Conservation (phyloP, 2,888 invertebrate genomes). For the Augochlorella aurata region DNA sequence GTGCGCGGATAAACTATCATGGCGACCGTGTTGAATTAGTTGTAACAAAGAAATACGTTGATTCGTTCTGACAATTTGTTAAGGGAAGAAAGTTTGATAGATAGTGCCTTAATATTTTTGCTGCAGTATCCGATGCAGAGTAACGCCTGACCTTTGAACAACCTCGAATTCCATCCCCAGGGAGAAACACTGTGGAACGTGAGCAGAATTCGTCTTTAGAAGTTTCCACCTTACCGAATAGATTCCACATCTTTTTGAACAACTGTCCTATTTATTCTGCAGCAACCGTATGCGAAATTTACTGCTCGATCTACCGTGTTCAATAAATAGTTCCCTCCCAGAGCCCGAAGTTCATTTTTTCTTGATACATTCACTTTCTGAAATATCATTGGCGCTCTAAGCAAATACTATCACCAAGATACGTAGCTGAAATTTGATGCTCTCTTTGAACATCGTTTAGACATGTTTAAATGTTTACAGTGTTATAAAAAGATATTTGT, state of each 20-base stretch:
- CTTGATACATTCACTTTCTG: no score
- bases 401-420: no score
- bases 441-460: no score
- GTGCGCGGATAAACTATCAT: no score
- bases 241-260: slow-evolving; percentile 18
- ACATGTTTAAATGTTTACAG: no score
- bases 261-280: slow-evolving; percentile 35
- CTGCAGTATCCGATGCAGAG: slow-evolving; percentile 45
- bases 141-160: slow-evolving; percentile 30
- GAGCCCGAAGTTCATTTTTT: not conserved
- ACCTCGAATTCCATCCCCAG: slow-evolving; percentile 29
- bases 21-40: no score
- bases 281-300: slow-evolving; percentile 49
- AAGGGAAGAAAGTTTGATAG: not conserved
- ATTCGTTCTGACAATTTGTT: no score
- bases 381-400: no score
- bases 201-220: slow-evolving; percentile 48
- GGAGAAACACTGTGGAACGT: slow-evolving; percentile 49
- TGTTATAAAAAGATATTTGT: no score
- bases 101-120: not conserved
- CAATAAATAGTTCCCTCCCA: not conserved
- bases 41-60: no score
- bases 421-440: no score
- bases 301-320: slow-evolving; percentile 5
- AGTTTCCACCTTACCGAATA: slow-evolving; percentile 44